Percentiles rank a stretch among this genome's conserved stretches.
Conservation (phyloP, 2,113 vertebrate genomes). For the human region GRCh38 chr2:211669501-211670000, state of each 20-base stretch:
- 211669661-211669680: neutral
- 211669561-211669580: neutral
- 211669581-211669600: neutral
- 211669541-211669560: neutral
- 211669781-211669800: neutral
- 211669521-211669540: neutral
- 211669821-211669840: neutral
- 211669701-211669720: neutral
- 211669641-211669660: neutral
- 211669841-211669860: neutral
- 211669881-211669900: neutral
- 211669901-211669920: neutral
- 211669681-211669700: neutral
- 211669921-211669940: neutral
- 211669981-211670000: neutral
- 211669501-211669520: neutral
- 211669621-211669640: neutral
- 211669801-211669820: neutral
- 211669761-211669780: neutral
- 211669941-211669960: neutral
- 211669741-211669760: neutral
- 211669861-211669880: neutral
- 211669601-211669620: neutral
- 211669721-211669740: neutral
- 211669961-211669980: neutral